phyloP scores from a whole-genome alignment of 1,140 invertebrate genomes.

The Calliphora vicina region DNA sequence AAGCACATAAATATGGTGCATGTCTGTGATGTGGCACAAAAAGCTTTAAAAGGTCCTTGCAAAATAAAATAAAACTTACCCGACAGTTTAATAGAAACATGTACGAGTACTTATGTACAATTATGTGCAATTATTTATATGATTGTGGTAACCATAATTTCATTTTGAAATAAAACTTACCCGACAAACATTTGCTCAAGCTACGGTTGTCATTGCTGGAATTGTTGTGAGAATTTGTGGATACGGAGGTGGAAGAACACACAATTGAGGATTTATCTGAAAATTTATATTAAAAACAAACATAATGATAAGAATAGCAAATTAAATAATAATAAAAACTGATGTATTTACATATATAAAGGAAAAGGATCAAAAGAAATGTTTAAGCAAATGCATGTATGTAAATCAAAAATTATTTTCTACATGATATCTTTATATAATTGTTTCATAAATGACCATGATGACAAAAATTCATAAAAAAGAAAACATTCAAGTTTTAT shows the following conservation, averaged over 20 bases:
- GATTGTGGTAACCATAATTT: too few relatives aligned
- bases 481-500: background rate
- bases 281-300: constrained; percentile 38
- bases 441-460: background rate
- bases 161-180: constrained; percentile 40
- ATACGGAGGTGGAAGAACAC: constrained; percentile 52
- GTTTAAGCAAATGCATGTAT: constrained; percentile 10
- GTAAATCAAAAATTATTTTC: background rate
- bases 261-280: constrained; percentile 59
- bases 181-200: constrained; percentile 49
- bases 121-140: too few relatives aligned
- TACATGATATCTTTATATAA: constrained; percentile 27
- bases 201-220: constrained; percentile 44
- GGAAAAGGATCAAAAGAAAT: too few relatives aligned
- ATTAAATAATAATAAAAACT: background rate
- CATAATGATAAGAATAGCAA: constrained; percentile 26
- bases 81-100: too few relatives aligned
- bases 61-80: constrained; percentile 41
- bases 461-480: background rate
- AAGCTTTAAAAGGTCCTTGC: constrained; percentile 9
- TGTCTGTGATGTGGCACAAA: constrained; percentile 37
- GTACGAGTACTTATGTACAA: too few relatives aligned
- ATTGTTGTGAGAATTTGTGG: constrained; percentile 35
- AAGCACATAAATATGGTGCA: constrained; percentile 3
- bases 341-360: too few relatives aligned